These are phyloP conservation scores for Morus bassanus DNA, from an alignment of 2,797 vertebrate genomes.

Conservation along the genomic window DNA sequence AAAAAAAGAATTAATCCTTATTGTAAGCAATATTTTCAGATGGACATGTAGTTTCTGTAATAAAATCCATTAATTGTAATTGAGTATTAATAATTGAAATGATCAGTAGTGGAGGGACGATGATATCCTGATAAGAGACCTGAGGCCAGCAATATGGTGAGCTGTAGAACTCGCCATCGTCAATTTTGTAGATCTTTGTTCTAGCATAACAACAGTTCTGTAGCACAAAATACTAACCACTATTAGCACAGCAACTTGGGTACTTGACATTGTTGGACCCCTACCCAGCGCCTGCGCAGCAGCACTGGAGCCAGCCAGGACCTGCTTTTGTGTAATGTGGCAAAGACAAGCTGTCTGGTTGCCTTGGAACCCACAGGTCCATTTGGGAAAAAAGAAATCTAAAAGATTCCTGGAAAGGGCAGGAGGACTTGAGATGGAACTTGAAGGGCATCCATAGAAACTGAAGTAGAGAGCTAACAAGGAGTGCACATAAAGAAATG, in stretches of 20 bases:
- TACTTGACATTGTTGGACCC: rapidly evolving
- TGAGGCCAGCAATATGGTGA: not conserved
- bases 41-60: not conserved
- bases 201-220: not conserved
- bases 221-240: not conserved
- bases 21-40: not conserved
- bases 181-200: not conserved
- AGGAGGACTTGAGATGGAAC: not conserved
- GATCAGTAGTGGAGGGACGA: not conserved
- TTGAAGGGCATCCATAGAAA: not conserved
- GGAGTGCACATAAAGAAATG: not conserved
- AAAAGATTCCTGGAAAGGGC: not conserved
- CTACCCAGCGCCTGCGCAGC: not conserved
- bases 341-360: not conserved
- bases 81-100: not conserved
- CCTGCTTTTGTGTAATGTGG: not conserved
- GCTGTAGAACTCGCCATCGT: not conserved
- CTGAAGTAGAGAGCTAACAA: not conserved
- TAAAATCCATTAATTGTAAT: not conserved
- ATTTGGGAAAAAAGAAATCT: not conserved
- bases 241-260: rapidly evolving
- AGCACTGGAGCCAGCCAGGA: not conserved
- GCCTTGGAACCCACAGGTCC: slow-evolving; percentile 9
- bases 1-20: not conserved
- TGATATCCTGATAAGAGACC: not conserved